Conservation (phyloP, 2,888 invertebrate genomes). For the Gastracanthus pulcherrimus region DNA sequence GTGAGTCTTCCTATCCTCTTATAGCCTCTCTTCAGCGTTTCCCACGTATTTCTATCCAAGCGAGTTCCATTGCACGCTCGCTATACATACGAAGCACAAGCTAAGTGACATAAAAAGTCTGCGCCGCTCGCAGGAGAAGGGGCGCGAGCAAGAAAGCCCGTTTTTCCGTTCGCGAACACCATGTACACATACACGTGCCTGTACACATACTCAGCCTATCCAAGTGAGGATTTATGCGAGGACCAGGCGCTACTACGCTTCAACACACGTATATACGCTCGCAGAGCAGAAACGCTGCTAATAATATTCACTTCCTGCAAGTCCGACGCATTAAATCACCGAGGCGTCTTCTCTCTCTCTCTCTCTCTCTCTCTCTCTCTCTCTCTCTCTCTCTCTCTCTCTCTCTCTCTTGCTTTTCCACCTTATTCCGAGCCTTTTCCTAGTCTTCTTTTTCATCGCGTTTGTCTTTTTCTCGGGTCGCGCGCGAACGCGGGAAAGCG, state of each 20-base stretch:
- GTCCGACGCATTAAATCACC: constrained; percentile 68
- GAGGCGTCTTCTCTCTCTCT: constrained; percentile 40
- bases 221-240: constrained; percentile 31
- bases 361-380: constrained; percentile 35
- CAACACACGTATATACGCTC: too few species aligned
- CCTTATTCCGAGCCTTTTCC: too few species aligned
- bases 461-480: constrained; percentile 25
- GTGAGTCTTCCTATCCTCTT: neutral
- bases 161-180: constrained; percentile 1
- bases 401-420: constrained; percentile 14
- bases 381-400: constrained; percentile 31
- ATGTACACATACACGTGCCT: too few species aligned
- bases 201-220: neutral
- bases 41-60: constrained; percentile 14
- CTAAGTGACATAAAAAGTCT: constrained; percentile 34
- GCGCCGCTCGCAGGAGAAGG: neutral
- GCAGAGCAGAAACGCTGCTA: constrained; percentile 59
- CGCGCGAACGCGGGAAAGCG: constrained; percentile 37
- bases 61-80: neutral
- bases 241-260: constrained; percentile 23
- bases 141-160: constrained; percentile 1
- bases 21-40: neutral
- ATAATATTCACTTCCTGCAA: constrained; percentile 72
- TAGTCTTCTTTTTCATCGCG: neutral
- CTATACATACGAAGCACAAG: neutral